A percentile compares a stretch with the other conserved stretches of the same genome.
phyloP scores from a whole-genome alignment of 2,113 vertebrate species.

The Syngnathus typhle region DNA sequence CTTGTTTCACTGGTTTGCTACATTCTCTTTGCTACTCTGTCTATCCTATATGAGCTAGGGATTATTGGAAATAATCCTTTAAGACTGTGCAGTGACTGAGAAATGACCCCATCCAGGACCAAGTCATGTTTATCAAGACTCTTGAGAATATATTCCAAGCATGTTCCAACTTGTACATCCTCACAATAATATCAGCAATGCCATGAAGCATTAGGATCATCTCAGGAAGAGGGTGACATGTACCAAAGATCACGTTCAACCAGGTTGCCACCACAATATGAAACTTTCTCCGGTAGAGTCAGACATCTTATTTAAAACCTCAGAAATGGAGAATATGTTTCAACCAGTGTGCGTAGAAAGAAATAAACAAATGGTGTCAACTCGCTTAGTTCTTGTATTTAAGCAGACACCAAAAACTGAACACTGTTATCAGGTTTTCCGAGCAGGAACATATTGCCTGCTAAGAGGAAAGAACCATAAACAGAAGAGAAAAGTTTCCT shows the following conservation, averaged over 20 bases:
- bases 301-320: slow-evolving; percentile 3
- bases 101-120: slow-evolving; percentile 10
- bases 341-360: slow-evolving; percentile 4
- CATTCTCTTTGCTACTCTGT: slow-evolving; percentile 78
- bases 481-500: slow-evolving; percentile 16
- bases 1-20: slow-evolving; percentile 79
- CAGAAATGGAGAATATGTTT: slow-evolving; percentile 10
- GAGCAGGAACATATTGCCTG: slow-evolving; percentile 17
- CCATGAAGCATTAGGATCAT: slow-evolving; percentile 7
- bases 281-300: not conserved
- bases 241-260: slow-evolving; percentile 13
- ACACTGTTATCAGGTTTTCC: slow-evolving; percentile 45
- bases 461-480: slow-evolving; percentile 12
- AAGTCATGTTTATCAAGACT: slow-evolving; percentile 22
- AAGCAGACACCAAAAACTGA: slow-evolving; percentile 2
- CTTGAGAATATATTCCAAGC: slow-evolving; percentile 19
- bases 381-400: slow-evolving; percentile 21
- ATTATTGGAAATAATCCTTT: slow-evolving; percentile 87
- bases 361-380: slow-evolving; percentile 34
- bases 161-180: not conserved
- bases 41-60: slow-evolving; percentile 90
- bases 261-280: slow-evolving; percentile 2
- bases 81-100: slow-evolving; percentile 75
- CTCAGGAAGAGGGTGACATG: slow-evolving; percentile 18
- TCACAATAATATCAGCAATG: not conserved